Conservation (phyloP, 2,797 vertebrate genomes). For the Benthosema pterotum region DNA sequence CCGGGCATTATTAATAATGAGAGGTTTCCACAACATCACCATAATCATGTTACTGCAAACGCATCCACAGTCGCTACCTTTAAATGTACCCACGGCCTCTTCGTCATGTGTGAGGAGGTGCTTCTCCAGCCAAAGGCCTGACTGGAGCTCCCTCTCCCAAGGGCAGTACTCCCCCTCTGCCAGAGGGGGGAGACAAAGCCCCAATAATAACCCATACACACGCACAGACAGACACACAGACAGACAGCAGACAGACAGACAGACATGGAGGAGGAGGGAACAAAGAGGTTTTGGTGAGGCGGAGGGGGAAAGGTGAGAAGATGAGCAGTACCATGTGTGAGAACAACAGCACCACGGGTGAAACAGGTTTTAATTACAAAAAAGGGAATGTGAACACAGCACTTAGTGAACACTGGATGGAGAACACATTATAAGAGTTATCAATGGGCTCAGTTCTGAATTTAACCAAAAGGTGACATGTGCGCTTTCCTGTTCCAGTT, state of each 20-base stretch:
- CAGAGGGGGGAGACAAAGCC: slow-evolving; percentile 85
- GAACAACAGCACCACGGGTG: slow-evolving; percentile 33
- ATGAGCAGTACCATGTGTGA: slow-evolving; percentile 39
- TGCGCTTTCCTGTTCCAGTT: too few species aligned
- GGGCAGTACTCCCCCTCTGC: slow-evolving; percentile 96
- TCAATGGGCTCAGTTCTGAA: too few species aligned
- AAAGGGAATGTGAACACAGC: slow-evolving; percentile 5
- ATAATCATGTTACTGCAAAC: slow-evolving; percentile 50
- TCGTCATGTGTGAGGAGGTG: slow-evolving; percentile 83
- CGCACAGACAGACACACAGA: slow-evolving; percentile 10
- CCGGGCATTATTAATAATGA: slow-evolving; percentile 32
- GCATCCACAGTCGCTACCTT: slow-evolving; percentile 87
- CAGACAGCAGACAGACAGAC: slow-evolving; percentile 16
- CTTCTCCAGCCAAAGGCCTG: slow-evolving; percentile 89
- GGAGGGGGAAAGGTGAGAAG: slow-evolving; percentile 42
- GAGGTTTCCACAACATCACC: background rate
- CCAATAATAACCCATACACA: slow-evolving; percentile 58
- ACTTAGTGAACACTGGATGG: too few species aligned
- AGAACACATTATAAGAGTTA: too few species aligned
- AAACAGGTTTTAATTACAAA: slow-evolving; percentile 23
- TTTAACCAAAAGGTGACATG: too few species aligned
- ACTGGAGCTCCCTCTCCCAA: slow-evolving; percentile 91
- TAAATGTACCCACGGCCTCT: slow-evolving; percentile 90
- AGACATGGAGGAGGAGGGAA: slow-evolving; percentile 33
- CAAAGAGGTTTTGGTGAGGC: slow-evolving; percentile 30